Evolutionary conservation across 1,140 invertebrate species (phyloP).

Genomic region (Neodiprion virginianus): DNA sequence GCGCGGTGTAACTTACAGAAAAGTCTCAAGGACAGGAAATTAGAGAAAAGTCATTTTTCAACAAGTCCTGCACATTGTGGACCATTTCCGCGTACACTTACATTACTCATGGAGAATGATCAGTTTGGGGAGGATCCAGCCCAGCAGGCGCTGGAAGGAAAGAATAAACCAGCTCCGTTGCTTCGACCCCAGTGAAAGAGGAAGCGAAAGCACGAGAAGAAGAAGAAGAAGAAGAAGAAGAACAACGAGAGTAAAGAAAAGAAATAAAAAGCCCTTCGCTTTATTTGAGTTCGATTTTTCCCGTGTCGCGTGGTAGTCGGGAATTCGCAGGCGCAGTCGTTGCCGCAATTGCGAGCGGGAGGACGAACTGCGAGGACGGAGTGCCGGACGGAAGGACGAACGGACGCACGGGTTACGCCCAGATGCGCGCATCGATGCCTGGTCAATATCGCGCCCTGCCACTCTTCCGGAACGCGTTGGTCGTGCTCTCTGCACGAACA

Average conservation of each 20-base stretch:
- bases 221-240: neutral
- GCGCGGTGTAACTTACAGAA: too few relatives aligned
- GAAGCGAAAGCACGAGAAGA: slow-evolving; percentile 25
- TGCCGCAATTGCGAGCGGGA: slow-evolving; percentile 27
- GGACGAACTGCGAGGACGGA: slow-evolving; percentile 31
- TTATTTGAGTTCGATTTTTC: slow-evolving; percentile 64
- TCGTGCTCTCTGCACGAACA: neutral
- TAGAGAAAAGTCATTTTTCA: too few relatives aligned
- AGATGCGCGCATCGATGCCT: slow-evolving; percentile 64
- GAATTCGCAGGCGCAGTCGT: slow-evolving; percentile 61
- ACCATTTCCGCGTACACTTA: too few relatives aligned
- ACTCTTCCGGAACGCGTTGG: neutral
- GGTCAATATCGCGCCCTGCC: slow-evolving; percentile 53
- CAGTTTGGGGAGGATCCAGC: too few relatives aligned
- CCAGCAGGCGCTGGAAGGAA: too few relatives aligned
- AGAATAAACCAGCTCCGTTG: too few relatives aligned
- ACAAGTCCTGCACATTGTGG: too few relatives aligned
- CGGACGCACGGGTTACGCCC: slow-evolving; percentile 62
- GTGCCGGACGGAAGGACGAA: slow-evolving; percentile 39
- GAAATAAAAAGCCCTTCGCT: slow-evolving; percentile 54
- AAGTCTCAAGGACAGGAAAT: too few relatives aligned
- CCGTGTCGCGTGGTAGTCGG: slow-evolving; percentile 56
- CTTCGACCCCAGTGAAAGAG: slow-evolving; percentile 23
- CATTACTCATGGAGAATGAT: too few relatives aligned
- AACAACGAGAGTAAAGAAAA: slow-evolving; percentile 14